Conservation (phyloP, 1,140 invertebrate species). For the Bombus confusus region DNA sequence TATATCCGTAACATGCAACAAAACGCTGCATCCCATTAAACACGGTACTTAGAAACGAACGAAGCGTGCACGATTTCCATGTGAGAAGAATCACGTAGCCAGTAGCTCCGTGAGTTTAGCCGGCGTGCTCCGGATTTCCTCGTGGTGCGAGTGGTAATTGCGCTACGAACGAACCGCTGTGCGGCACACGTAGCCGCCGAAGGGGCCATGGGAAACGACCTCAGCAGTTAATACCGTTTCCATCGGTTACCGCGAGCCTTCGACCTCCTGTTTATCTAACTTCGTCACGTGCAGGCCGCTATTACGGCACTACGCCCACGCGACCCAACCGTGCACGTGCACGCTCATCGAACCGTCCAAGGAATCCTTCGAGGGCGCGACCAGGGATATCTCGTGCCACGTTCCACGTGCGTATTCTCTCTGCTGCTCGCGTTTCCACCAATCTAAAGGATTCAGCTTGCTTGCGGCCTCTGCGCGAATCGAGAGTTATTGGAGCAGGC, state of each 20-base stretch:
- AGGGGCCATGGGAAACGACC: slow-evolving; percentile 65
- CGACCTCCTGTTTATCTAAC: slow-evolving; percentile 47
- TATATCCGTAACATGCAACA: no score
- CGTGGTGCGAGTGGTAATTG: slow-evolving; percentile 51
- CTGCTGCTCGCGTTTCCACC: slow-evolving; percentile 3
- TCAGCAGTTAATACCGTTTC: slow-evolving; percentile 49
- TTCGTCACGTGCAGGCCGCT: slow-evolving; percentile 46
- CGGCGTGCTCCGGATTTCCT: slow-evolving; percentile 61
- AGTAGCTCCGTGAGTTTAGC: no score
- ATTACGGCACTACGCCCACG: slow-evolving; percentile 55
- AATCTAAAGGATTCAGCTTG: no score
- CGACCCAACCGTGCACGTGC: slow-evolving; percentile 25
- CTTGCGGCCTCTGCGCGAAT: neutral
- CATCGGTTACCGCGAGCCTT: slow-evolving; percentile 31
- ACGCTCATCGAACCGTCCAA: neutral
- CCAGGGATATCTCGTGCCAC: neutral
- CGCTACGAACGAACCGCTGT: slow-evolving; percentile 46
- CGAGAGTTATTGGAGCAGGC: neutral
- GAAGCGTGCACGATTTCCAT: neutral
- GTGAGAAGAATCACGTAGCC: neutral
- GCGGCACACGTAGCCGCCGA: slow-evolving; percentile 12
- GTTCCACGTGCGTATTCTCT: slow-evolving; percentile 15
- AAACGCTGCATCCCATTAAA: no score
- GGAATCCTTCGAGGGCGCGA: neutral
- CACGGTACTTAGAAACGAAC: neutral